A percentile compares a stretch with the other conserved stretches of the same genome.
phyloP scores from a whole-genome alignment of 2,797 vertebrate genomes.

The Halcyon smyrnensis region DNA sequence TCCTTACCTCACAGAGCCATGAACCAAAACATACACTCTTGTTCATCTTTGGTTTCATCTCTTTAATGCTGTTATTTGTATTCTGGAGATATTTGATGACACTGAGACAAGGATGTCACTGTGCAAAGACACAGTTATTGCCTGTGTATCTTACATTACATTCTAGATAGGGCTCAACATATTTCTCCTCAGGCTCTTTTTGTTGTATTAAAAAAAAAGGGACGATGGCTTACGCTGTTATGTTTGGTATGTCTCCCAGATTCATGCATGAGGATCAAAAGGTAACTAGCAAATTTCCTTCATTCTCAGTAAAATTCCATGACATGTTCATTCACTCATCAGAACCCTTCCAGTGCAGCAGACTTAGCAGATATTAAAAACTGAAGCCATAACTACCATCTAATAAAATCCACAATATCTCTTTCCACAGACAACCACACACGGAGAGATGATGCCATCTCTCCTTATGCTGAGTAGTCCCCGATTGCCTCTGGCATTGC shows the following conservation, averaged over 20 bases:
- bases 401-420: not conserved
- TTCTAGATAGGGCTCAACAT: not conserved
- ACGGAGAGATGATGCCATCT: not conserved
- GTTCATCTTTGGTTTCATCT: not conserved
- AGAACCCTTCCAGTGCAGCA: not conserved
- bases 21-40: not conserved
- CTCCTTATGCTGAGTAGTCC: not conserved
- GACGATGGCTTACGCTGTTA: fast-evolving
- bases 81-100: not conserved
- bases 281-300: not conserved
- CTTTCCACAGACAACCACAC: not conserved
- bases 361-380: not conserved
- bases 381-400: not conserved
- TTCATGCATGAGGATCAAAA: not conserved
- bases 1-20: not conserved
- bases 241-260: not conserved
- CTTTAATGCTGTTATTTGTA: not conserved
- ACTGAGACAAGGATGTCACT: not conserved
- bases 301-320: not conserved
- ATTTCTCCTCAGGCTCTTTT: not conserved
- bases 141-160: not conserved
- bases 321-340: not conserved
- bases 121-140: not conserved
- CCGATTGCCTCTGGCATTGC: not conserved
- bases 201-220: not conserved